Conservation (phyloP, 2,797 vertebrate species). For the Rhinogobio ventralis region DNA sequence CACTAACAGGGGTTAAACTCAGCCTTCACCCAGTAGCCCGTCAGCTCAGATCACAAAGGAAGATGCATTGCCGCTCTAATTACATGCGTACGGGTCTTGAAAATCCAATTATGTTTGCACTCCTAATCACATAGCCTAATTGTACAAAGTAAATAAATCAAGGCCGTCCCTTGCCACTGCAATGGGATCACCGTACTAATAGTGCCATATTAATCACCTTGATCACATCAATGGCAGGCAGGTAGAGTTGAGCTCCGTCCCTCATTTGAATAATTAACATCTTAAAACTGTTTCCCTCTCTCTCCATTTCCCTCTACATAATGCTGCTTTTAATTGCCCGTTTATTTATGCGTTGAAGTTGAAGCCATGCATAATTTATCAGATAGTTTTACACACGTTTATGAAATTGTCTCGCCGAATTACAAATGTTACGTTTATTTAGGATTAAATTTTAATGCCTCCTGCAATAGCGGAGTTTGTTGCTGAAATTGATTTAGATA, state of each 20-base stretch:
- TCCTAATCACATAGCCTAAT: conserved; percentile 93
- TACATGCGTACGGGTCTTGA: conserved; percentile 83
- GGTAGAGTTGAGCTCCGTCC: conserved; percentile 74
- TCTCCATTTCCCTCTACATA: conserved; percentile 47
- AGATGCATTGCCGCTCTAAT: conserved; percentile 83
- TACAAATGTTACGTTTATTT: conserved; percentile 77
- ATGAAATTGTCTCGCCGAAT: conserved; percentile 75
- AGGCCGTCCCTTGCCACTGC: conserved; percentile 84
- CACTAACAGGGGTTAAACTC: conserved; percentile 64
- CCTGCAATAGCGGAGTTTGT: conserved; percentile 66
- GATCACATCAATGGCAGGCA: conserved; percentile 79
- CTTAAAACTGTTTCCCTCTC: conserved; percentile 67
- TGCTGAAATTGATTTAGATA: conserved; percentile 70
- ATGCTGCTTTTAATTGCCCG: conserved; percentile 76
- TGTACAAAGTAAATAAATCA: conserved; percentile 96
- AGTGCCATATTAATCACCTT: conserved; percentile 75
- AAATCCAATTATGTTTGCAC: conserved; percentile 94
- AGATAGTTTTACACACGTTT: conserved; percentile 74
- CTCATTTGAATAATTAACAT: conserved; percentile 85
- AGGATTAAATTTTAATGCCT: conserved; percentile 79
- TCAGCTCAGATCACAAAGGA: conserved; percentile 73
- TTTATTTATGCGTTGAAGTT: conserved; percentile 79
- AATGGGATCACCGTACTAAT: conserved; percentile 82
- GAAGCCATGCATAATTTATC: conserved; percentile 79
- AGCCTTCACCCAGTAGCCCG: conserved; percentile 55